These are phyloP conservation scores for Tipula lateralis DNA, from an alignment of 2,888 invertebrate species.

Conservation along the genomic window DNA sequence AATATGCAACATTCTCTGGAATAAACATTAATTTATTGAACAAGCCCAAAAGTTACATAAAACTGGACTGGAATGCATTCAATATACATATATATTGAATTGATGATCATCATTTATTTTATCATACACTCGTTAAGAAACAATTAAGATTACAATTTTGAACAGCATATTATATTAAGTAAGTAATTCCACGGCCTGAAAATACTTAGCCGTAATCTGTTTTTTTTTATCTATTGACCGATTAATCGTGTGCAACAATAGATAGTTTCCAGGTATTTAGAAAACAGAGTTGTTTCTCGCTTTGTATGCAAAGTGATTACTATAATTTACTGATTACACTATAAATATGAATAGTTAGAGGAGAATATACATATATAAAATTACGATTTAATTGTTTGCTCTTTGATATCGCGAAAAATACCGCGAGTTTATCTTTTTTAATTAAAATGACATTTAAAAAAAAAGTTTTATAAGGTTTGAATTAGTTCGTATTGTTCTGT, in stretches of 20 bases:
- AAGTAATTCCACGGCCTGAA: not conserved
- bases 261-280: not conserved
- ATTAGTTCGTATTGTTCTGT: not conserved
- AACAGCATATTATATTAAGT: not conserved
- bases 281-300: not conserved
- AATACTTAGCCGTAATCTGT: not conserved
- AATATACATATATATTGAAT: not conserved
- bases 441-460: not conserved
- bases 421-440: conserved; percentile 19
- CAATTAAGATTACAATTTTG: not conserved
- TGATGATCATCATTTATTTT: not conserved
- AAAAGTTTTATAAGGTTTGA: not conserved
- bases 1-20: no score
- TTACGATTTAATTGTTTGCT: not conserved
- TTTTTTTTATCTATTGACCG: not conserved
- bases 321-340: not conserved
- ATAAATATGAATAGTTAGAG: not conserved
- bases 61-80: not conserved
- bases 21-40: no score
- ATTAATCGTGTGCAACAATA: not conserved
- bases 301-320: not conserved
- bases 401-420: not conserved
- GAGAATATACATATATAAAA: not conserved
- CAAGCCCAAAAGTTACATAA: not conserved
- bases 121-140: not conserved